Conservation (phyloP, 2,797 vertebrate species). For the Chanos chanos region DNA sequence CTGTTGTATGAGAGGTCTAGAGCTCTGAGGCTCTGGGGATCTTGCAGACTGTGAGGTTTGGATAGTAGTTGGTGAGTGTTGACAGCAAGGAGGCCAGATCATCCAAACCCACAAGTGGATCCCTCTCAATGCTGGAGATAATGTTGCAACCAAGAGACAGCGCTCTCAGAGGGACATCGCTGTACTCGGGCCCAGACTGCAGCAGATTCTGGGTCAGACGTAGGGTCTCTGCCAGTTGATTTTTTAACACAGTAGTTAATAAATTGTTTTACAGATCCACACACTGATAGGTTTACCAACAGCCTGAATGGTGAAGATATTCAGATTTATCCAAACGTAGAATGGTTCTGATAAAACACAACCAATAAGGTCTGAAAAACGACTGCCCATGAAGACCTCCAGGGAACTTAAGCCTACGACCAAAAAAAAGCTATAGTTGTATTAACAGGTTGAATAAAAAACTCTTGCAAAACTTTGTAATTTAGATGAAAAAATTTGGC, state of each 20-base stretch:
- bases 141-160: constrained; percentile 86
- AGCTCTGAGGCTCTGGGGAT: constrained; percentile 80
- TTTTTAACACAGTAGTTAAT: constrained; percentile 61
- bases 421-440: no score
- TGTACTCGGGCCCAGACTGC: constrained; percentile 68
- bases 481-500: no score
- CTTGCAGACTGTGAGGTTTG: constrained; percentile 70
- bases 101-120: constrained; percentile 72
- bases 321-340: constrained; percentile 77
- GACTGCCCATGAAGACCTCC: constrained; percentile 68
- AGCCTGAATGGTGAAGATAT: constrained; percentile 73
- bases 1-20: constrained; percentile 86
- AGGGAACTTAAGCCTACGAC: constrained; percentile 88
- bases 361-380: constrained; percentile 82
- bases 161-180: constrained; percentile 77
- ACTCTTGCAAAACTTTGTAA: no score
- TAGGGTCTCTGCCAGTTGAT: constrained; percentile 67
- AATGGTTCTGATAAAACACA: constrained; percentile 87
- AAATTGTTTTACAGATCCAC: constrained; percentile 87
- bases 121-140: constrained; percentile 65
- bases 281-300: constrained; percentile 78
- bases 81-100: constrained; percentile 83
- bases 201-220: constrained; percentile 81
- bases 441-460: no score
- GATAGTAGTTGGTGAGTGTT: constrained; percentile 67